Evolutionary conservation across 2,797 vertebrate species (phyloP).

Genomic region (Neomorphus geoffroyi): DNA sequence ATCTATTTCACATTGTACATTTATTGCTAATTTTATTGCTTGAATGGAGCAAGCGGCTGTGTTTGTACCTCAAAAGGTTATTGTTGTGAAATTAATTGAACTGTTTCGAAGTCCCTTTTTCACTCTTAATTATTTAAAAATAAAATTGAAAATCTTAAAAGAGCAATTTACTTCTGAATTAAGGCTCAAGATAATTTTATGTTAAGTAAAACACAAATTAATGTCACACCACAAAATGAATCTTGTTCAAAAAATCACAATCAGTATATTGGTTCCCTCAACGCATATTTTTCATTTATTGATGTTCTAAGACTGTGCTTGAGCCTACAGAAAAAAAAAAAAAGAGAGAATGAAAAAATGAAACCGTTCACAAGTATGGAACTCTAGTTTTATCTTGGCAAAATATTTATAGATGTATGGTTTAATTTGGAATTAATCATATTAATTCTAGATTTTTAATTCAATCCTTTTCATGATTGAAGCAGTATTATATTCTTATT

Average conservation of each 20-base stretch:
- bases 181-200: conserved; percentile 2
- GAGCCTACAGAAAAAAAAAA: not conserved
- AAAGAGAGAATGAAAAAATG: not conserved
- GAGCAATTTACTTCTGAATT: not conserved
- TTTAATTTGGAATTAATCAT: not conserved
- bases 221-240: not conserved
- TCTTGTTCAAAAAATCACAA: not conserved
- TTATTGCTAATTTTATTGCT: not conserved
- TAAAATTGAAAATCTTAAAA: not conserved
- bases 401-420: not conserved
- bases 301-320: not conserved
- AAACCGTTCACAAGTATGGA: not conserved
- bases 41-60: not conserved
- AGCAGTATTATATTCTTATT: not conserved
- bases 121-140: conserved; percentile 18
- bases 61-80: conserved; percentile 2
- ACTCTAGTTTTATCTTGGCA: not conserved
- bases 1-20: not conserved
- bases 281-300: conserved; percentile 36
- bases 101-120: not conserved
- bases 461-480: not conserved
- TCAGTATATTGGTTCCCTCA: conserved; percentile 29
- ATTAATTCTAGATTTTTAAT: not conserved
- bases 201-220: conserved; percentile 34
- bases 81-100: not conserved